Base-by-base conservation (phyloP, 2,113 vertebrate genomes). In the Dipodomys merriami region DNA sequence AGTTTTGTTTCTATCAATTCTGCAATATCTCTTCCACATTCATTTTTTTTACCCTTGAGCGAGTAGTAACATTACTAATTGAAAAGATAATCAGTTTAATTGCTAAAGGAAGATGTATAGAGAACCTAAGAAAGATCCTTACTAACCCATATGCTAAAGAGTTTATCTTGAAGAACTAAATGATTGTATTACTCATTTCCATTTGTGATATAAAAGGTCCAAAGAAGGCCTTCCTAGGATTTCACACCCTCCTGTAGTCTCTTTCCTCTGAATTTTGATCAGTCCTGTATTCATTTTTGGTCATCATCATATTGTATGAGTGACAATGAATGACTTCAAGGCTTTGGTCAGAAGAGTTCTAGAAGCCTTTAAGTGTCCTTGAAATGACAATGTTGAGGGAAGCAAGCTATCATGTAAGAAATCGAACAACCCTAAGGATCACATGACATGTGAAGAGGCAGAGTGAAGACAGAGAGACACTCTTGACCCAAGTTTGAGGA, bases 81-180 rank as follows among this genome's bases (percentile, higher is more conserved):
- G 30, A 67, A 88, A 83, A 60, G n/a, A 25, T 16, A 10, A 35
- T 29, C 46, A 46, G 19, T 62, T 88, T 79, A 19, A 29, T 22
- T 83, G 25, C 8, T 74, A 92, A 76, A 90, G 23, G 85, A 90
- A 69, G 64, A 84, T 93, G 60, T 6, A 69, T 88, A 60, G 25
- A 81, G 25, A 90, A 79, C 46, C 25, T 87, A 49, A 88, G 77
- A 44, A 86, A 73, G n/a, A 65, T 27, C 18, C 30, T 67, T 89
- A 23, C 25, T 72, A 84, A 79, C 33, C 20, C 77, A 35, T 46
- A 27, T 7, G 9, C 39, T 76, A 39, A 83, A 73, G 62, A 64
- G 23, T 20, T 46, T 33, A n/a, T 35, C 30, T 29, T 82, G n/a
- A 73, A 92, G 78, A 82, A 25, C 27, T 29, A 6, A 8, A 79